A percentile compares a stretch with the other conserved stretches of the same genome.
These are phyloP conservation scores for Teleopsis dalmanni DNA, from an alignment of 1,140 invertebrate genomes.

Conservation along the genomic window DNA sequence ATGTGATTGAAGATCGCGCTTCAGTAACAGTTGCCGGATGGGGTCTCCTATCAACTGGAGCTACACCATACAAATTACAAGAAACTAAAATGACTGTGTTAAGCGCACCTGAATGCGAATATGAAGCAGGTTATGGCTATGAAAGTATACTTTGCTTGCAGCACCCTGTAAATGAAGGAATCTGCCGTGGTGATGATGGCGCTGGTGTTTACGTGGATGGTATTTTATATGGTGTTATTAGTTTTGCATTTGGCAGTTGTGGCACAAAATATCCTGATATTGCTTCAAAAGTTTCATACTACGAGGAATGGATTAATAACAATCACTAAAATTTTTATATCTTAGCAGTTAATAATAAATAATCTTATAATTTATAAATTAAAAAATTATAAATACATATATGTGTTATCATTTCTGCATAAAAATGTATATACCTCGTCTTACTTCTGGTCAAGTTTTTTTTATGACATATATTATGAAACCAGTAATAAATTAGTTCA, in stretches of 20 bases:
- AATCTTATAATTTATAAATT: too few relatives aligned
- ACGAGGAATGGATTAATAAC: conserved; percentile 22
- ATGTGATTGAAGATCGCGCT: conserved; percentile 20
- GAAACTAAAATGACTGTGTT: conserved; percentile 23
- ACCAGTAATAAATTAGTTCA: too few relatives aligned
- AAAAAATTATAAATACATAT: too few relatives aligned
- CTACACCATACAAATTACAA: conserved; percentile 26
- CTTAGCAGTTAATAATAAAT: too few relatives aligned
- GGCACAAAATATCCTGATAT: conserved; percentile 32
- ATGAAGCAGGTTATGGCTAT: conserved; percentile 29
- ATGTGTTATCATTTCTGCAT: too few relatives aligned
- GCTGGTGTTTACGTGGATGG: conserved; percentile 18
- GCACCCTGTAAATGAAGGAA: conserved; percentile 22
- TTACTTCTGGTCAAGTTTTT: too few relatives aligned
- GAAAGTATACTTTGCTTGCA: conserved; percentile 21
- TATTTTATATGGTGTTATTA: conserved; percentile 18
- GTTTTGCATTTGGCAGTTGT: conserved; percentile 31
- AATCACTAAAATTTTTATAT: too few relatives aligned
- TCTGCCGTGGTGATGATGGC: conserved; percentile 32
- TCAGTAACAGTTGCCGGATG: conserved; percentile 29
- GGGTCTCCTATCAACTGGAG: conserved; percentile 25
- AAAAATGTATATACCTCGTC: too few relatives aligned
- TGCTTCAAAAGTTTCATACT: conserved; percentile 19
- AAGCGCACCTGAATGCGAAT: conserved; percentile 22
- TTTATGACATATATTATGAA: too few relatives aligned